Conservation (phyloP, 2,888 invertebrate species). For the Argyresthia albistria region DNA sequence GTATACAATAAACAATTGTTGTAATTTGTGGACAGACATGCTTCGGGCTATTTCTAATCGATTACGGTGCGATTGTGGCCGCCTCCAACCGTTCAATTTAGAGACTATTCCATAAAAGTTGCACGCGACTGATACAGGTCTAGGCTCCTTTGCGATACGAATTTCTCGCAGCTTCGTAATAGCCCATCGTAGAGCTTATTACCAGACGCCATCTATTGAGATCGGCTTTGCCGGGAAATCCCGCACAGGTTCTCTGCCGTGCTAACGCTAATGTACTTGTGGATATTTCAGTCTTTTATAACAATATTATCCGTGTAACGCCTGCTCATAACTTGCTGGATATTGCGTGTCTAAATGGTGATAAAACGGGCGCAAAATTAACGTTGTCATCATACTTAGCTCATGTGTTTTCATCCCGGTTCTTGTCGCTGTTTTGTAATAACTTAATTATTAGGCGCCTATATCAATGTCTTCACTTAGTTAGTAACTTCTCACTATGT, state of each 20-base stretch:
- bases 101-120: conserved; percentile 42
- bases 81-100: conserved; percentile 35
- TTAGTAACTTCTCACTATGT: too few species aligned
- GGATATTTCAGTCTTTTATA: conserved; percentile 40
- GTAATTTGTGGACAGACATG: conserved; percentile 42
- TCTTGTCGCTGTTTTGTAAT: too few species aligned
- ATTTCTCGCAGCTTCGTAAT: conserved; percentile 57
- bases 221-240: conserved; percentile 66
- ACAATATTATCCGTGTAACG: conserved; percentile 23
- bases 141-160: conserved; percentile 45
- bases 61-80: conserved; percentile 37
- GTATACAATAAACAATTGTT: conserved; percentile 31
- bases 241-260: conserved; percentile 58
- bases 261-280: conserved; percentile 47
- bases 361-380: too few species aligned
- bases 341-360: too few species aligned
- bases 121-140: conserved; percentile 36
- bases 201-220: conserved; percentile 66
- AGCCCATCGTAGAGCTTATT: conserved; percentile 68
- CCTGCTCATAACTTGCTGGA: conserved; percentile 9
- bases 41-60: conserved; percentile 43
- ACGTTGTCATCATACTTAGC: too few species aligned
- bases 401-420: too few species aligned
- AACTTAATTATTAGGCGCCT: too few species aligned
- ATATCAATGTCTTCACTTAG: too few species aligned